These are phyloP conservation scores for Leptinotarsa undecemlineata DNA, from an alignment of 1,140 invertebrate species.

Conservation along the genomic window DNA sequence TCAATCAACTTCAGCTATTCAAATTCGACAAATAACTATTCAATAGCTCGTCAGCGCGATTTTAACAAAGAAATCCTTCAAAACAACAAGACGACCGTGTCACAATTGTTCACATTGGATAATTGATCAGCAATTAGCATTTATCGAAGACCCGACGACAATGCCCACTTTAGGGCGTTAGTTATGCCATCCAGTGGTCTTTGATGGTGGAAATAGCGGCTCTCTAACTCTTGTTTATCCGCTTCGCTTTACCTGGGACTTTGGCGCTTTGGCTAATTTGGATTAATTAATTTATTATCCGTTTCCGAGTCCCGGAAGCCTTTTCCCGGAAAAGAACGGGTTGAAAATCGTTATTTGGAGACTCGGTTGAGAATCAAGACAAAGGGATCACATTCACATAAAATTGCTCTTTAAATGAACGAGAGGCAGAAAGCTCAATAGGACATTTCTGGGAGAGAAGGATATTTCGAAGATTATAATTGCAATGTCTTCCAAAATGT, in stretches of 20 bases:
- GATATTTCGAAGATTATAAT: too few species aligned
- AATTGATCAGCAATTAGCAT: not conserved
- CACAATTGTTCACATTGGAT: not conserved
- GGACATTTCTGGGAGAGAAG: too few species aligned
- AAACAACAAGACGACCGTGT: not conserved
- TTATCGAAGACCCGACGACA: not conserved
- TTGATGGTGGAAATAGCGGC: slow-evolving; percentile 4
- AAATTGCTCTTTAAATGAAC: too few species aligned
- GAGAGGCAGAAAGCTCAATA: too few species aligned
- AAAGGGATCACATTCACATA: too few species aligned
- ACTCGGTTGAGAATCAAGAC: too few species aligned
- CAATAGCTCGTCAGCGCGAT: not conserved
- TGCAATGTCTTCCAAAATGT: too few species aligned
- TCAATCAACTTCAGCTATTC: not conserved
- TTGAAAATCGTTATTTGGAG: not conserved
- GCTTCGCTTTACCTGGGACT: slow-evolving; percentile 1
- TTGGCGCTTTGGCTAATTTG: not conserved
- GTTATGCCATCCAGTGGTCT: slow-evolving; percentile 5
- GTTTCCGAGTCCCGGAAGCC: not conserved
- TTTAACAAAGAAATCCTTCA: not conserved
- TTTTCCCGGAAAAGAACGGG: not conserved
- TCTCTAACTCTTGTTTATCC: slow-evolving; percentile 8
- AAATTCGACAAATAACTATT: not conserved
- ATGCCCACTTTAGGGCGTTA: not conserved
- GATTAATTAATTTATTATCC: slow-evolving; percentile 8